Conservation (phyloP, 2,797 vertebrate genomes). For the Lerista edwardsae region DNA sequence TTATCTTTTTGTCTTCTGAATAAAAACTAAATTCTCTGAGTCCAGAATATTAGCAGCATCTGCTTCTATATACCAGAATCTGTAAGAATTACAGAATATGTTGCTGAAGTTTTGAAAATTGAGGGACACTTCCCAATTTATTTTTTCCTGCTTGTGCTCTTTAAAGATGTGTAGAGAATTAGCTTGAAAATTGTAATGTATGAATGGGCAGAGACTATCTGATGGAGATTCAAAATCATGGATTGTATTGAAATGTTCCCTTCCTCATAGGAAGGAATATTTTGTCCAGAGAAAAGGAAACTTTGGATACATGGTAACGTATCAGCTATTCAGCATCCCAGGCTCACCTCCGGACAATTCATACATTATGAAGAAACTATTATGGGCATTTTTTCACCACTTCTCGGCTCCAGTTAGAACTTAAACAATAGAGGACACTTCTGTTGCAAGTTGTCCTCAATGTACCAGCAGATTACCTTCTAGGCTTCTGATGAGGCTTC, state of each 20-base stretch:
- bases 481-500: too few relatives aligned
- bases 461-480: neutral
- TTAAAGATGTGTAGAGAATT: neutral
- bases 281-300: too few relatives aligned
- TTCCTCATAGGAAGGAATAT: too few relatives aligned
- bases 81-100: neutral
- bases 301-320: neutral
- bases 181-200: neutral
- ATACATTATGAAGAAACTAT: neutral
- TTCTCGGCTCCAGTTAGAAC: neutral
- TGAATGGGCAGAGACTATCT: neutral
- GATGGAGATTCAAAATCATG: neutral
- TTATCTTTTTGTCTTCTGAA: neutral
- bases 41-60: neutral
- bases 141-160: neutral
- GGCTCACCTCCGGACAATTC: neutral
- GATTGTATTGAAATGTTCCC: too few relatives aligned
- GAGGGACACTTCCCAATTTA: neutral
- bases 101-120: neutral
- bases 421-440: neutral
- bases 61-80: neutral
- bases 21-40: neutral
- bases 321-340: neutral
- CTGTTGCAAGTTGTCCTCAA: neutral
- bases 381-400: neutral